These are phyloP conservation scores for Sympetrum striolatum DNA, from an alignment of 2,888 invertebrate genomes.

Conservation along the genomic window DNA sequence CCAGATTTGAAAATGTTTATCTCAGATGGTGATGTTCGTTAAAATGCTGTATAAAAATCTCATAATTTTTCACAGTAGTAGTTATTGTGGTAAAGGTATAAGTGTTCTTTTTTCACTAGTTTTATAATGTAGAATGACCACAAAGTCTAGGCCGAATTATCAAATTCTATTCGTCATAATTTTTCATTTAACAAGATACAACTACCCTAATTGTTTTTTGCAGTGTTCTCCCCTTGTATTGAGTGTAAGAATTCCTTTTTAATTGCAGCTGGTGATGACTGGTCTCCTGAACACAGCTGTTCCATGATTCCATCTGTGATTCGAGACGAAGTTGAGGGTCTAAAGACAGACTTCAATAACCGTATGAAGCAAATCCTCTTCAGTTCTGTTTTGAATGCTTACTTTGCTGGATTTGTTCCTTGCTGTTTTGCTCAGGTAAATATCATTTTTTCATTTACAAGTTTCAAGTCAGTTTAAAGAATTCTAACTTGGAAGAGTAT, in stretches of 20 bases:
- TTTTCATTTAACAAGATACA: too few species aligned
- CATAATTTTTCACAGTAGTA: too few species aligned
- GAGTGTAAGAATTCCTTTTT: too few species aligned
- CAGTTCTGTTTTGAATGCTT: conserved; percentile 82
- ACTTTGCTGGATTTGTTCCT: conserved; percentile 88
- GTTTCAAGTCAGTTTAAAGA: not conserved
- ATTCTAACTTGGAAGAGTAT: too few species aligned
- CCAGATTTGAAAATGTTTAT: not conserved
- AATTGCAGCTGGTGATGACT: conserved; percentile 3
- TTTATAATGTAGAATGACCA: too few species aligned
- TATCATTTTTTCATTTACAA: not conserved
- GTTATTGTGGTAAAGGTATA: too few species aligned
- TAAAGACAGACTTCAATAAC: conserved; percentile 87
- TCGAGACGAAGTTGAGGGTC: conserved; percentile 82
- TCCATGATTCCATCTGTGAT: conserved; percentile 74
- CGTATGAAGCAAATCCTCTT: conserved; percentile 89
- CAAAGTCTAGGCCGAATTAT: too few species aligned
- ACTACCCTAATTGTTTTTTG: too few species aligned
- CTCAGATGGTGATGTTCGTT: not conserved
- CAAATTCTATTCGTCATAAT: too few species aligned
- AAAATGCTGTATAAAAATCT: too few species aligned
- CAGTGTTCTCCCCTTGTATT: too few species aligned
- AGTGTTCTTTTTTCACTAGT: too few species aligned
- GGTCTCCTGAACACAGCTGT: conserved; percentile 74
- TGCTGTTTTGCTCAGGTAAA: conserved; percentile 86